Percentiles rank a stretch among this genome's conserved stretches.
These are phyloP conservation scores for Tetragonula clypearis DNA, from an alignment of 1,140 invertebrate genomes.

Conservation along the genomic window DNA sequence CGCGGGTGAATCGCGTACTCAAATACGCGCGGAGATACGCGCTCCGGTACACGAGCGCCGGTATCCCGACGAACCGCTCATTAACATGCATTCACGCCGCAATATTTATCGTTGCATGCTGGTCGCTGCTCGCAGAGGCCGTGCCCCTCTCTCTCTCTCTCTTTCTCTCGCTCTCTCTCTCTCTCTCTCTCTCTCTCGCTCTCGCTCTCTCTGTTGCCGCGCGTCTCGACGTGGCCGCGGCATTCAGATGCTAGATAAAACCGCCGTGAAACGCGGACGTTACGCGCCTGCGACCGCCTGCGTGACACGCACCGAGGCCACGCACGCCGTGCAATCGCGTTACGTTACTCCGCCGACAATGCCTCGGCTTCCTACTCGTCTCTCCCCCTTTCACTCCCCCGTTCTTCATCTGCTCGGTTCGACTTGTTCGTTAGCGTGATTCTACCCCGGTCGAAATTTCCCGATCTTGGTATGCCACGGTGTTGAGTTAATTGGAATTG, in stretches of 20 bases:
- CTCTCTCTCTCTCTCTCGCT: not conserved
- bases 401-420: too few relatives aligned
- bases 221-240: conserved; percentile 65
- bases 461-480: too few relatives aligned
- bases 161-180: too few relatives aligned
- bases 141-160: not conserved
- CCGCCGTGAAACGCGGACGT: conserved; percentile 53
- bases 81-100: conserved; percentile 79
- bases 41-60: conserved; percentile 33
- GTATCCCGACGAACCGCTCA: conserved; percentile 64
- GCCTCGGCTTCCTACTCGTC: not conserved
- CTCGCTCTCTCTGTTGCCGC: conserved; percentile 26
- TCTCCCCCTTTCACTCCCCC: not conserved
- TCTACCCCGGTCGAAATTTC: not conserved
- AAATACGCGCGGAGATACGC: conserved; percentile 30
- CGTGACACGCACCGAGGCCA: conserved; percentile 20
- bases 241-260: conserved; percentile 73
- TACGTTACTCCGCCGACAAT: not conserved
- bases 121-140: conserved; percentile 45
- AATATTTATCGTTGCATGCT: conserved; percentile 74
- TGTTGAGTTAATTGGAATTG: not conserved
- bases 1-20: conserved; percentile 51
- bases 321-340: conserved; percentile 12
- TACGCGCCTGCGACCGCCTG: conserved; percentile 22
- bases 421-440: not conserved